Evolutionary conservation across 2,113 vertebrate species (phyloP).

Genomic region (Brachyhypopomus occidentalis): DNA sequence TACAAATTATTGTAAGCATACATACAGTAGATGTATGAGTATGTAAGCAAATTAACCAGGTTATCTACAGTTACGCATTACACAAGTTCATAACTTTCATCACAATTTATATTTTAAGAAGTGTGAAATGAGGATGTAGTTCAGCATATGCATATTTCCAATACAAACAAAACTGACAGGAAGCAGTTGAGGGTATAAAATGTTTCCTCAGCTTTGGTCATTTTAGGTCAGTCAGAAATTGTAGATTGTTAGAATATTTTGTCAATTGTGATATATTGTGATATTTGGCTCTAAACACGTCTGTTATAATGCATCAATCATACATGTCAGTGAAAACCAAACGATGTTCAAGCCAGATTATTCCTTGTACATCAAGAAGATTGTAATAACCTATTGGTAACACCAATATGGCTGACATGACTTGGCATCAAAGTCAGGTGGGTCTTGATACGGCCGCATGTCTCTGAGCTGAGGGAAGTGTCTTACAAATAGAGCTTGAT

Average conservation of each 20-base stretch:
- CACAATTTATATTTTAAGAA: too few relatives aligned
- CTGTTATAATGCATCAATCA: background rate
- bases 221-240: background rate
- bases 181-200: background rate
- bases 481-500: slow-evolving; percentile 94
- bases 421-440: slow-evolving; percentile 22
- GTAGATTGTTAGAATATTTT: background rate
- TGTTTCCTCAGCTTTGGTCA: background rate
- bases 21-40: too few relatives aligned
- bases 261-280: too few relatives aligned
- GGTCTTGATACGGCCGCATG: background rate
- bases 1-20: too few relatives aligned
- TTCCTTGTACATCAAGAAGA: background rate
- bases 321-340: background rate
- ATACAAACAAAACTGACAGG: background rate
- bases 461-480: background rate
- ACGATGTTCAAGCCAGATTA: background rate
- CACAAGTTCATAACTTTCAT: too few relatives aligned
- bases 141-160: background rate
- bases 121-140: background rate
- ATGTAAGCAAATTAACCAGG: too few relatives aligned
- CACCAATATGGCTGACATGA: background rate
- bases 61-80: too few relatives aligned
- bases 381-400: background rate
- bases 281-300: background rate